Conservation (phyloP, 2,888 invertebrate species). For the Stenotaenia linearis region DNA sequence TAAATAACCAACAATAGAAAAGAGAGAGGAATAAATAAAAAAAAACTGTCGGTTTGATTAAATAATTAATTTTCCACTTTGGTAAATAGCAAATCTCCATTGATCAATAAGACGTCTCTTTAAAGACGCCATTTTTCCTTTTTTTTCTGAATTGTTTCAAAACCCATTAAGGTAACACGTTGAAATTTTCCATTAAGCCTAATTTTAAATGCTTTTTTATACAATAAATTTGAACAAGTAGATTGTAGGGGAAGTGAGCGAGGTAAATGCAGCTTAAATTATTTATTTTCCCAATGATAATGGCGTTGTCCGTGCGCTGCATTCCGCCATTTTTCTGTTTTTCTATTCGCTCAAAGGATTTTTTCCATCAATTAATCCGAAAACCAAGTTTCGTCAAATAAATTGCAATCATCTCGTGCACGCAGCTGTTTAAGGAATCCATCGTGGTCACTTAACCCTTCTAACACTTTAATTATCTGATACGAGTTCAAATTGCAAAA, state of each 20-base stretch:
- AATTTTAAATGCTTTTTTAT: neutral
- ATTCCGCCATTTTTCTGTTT: too few relatives aligned
- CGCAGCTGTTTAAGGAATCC: neutral
- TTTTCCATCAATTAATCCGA: neutral
- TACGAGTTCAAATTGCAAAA: neutral
- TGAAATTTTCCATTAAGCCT: neutral
- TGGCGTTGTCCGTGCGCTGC: neutral
- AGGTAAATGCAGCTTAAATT: too few relatives aligned
- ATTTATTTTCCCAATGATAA: too few relatives aligned
- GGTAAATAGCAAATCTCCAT: neutral
- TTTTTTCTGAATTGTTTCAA: too few relatives aligned
- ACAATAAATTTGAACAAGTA: too few relatives aligned
- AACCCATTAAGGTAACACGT: neutral
- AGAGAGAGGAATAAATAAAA: neutral
- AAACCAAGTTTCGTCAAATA: neutral
- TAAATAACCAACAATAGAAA: neutral
- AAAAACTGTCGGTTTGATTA: neutral
- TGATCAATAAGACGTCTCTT: neutral
- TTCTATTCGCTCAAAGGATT: too few relatives aligned
- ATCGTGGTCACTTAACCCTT: neutral
- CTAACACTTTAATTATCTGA: neutral
- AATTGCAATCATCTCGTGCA: neutral
- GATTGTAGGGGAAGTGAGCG: too few relatives aligned
- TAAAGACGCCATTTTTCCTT: too few relatives aligned
- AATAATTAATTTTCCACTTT: neutral